Evolutionary conservation across 2,113 vertebrate species (phyloP).

Genomic region (Chamaea fasciata): DNA sequence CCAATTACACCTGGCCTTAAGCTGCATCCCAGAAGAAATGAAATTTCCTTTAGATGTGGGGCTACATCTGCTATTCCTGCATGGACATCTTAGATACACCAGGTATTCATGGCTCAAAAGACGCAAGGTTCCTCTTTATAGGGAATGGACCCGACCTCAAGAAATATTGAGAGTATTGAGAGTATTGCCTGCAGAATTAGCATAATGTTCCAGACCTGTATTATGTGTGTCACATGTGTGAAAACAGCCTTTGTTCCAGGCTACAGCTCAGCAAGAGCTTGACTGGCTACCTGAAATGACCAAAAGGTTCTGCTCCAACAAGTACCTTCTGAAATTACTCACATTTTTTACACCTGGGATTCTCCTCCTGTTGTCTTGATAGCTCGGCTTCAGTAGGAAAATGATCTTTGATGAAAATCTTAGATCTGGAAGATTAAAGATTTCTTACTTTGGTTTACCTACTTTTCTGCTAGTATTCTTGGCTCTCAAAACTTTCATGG

Average conservation of each 20-base stretch:
- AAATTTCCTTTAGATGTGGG: neutral
- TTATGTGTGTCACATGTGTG: neutral
- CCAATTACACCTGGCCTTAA: neutral
- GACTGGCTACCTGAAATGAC: neutral
- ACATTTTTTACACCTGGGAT: neutral
- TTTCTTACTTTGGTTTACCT: neutral
- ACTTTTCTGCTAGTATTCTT: neutral
- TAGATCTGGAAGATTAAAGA: neutral
- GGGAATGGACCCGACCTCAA: neutral
- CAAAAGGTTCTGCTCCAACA: neutral
- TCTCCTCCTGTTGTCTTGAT: neutral
- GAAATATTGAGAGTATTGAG: neutral
- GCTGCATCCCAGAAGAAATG: neutral
- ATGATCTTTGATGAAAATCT: neutral
- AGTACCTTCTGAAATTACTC: neutral
- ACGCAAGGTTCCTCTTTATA: neutral
- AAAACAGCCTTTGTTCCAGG: neutral
- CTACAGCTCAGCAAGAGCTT: neutral
- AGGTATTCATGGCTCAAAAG: neutral
- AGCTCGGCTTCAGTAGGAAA: neutral
- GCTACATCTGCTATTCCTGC: neutral
- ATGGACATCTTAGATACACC: neutral
- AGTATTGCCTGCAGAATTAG: neutral
- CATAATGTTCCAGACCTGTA: neutral
- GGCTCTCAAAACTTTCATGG: neutral